These are phyloP conservation scores for Channa argus DNA, from an alignment of 2,113 vertebrate genomes.

Conservation along the genomic window DNA sequence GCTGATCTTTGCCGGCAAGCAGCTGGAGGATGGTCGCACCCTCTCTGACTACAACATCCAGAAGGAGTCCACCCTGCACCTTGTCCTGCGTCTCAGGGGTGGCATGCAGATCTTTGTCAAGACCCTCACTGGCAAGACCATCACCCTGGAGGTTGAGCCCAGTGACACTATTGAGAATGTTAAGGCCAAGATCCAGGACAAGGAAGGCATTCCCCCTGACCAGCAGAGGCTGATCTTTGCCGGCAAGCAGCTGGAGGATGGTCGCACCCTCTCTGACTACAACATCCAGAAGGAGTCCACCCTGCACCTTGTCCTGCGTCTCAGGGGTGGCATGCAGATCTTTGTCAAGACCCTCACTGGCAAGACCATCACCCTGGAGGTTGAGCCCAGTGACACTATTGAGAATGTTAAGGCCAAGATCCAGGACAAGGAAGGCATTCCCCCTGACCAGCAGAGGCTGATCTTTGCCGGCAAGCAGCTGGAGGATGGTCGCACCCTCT, in stretches of 20 bases:
- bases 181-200: conserved; percentile 62
- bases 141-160: conserved; percentile 59
- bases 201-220: conserved; percentile 57
- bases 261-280: conserved; percentile 52
- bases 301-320: conserved; percentile 66
- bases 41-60: conserved; percentile 71
- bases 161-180: conserved; percentile 63
- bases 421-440: conserved; percentile 64
- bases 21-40: conserved; percentile 70
- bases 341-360: conserved; percentile 56
- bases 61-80: conserved; percentile 71
- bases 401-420: conserved; percentile 52
- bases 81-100: conserved; percentile 67
- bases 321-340: conserved; percentile 65
- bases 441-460: conserved; percentile 61
- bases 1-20: conserved; percentile 68
- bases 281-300: conserved; percentile 64
- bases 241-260: conserved; percentile 54
- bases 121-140: conserved; percentile 62
- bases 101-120: conserved; percentile 63
- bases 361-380: conserved; percentile 51
- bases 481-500: conserved; percentile 61
- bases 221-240: conserved; percentile 67
- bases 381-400: conserved; percentile 47
- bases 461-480: conserved; percentile 63